Percentiles rank a stretch among this genome's conserved stretches.
Evolutionary conservation across 2,113 vertebrate species (phyloP).

Genomic region (Ursus arctos): DNA sequence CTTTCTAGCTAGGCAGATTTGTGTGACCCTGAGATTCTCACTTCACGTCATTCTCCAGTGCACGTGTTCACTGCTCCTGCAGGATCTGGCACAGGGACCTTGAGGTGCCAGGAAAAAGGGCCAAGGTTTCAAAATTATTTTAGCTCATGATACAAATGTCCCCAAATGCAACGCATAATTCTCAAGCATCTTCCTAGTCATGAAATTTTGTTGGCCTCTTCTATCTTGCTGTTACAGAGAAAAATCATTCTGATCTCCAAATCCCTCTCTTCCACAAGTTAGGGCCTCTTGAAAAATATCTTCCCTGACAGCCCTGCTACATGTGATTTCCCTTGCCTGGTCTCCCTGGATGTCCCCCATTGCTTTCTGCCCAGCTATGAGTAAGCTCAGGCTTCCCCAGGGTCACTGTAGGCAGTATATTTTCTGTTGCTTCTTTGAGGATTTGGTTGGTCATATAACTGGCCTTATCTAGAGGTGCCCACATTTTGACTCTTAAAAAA

Average conservation of each 20-base stretch:
- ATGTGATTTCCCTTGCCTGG: neutral
- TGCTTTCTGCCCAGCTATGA: neutral
- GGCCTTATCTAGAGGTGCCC: neutral
- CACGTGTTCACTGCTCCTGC: neutral
- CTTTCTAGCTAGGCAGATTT: neutral
- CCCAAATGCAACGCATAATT: constrained; percentile 51
- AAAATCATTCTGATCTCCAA: constrained; percentile 49
- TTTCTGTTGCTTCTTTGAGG: constrained; percentile 32
- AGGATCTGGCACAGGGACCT: neutral
- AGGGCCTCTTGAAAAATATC: constrained; percentile 62
- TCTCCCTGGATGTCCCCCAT: neutral
- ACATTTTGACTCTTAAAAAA: neutral
- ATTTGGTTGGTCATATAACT: constrained; percentile 49
- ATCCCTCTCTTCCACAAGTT: neutral
- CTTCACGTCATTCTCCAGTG: neutral
- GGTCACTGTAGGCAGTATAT: neutral
- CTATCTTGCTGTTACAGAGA: constrained; percentile 18
- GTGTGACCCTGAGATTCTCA: neutral
- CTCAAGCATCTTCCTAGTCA: constrained; percentile 43
- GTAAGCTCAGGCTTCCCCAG: neutral
- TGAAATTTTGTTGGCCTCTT: constrained; percentile 67
- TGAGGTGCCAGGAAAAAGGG: constrained; percentile 51
- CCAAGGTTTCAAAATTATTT: constrained; percentile 58
- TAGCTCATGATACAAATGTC: constrained; percentile 39
- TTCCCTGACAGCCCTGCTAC: constrained; percentile 36